Evolutionary conservation across 2,888 invertebrate genomes (phyloP).

Genomic region (Hirtodrosophila alboralis): DNA sequence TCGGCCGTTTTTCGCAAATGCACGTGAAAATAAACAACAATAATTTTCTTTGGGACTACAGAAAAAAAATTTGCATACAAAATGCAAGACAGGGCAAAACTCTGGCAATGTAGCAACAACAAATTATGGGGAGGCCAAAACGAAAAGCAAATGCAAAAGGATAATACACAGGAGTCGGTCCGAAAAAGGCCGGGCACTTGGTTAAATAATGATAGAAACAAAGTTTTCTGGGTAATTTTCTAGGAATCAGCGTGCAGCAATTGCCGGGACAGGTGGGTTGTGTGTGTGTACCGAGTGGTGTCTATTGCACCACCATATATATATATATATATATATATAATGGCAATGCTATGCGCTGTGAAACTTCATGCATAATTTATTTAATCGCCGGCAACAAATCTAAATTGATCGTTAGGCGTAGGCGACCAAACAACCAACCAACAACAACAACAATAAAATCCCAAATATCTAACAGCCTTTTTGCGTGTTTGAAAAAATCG

Average conservation of each 20-base stretch:
- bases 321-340: constrained; percentile 7
- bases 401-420: constrained; percentile 79
- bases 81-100: constrained; percentile 39
- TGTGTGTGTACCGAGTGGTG: constrained; percentile 5
- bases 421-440: constrained; percentile 37
- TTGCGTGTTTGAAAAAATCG: constrained; percentile 47
- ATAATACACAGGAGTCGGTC: background rate
- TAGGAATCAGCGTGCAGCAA: constrained; percentile 35
- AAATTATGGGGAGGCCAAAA: constrained; percentile 33
- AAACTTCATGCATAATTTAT: constrained; percentile 77
- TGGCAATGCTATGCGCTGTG: constrained; percentile 23
- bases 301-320: constrained; percentile 11
- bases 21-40: too few relatives aligned
- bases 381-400: constrained; percentile 81
- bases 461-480: constrained; percentile 51
- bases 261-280: constrained; percentile 4
- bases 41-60: constrained; percentile 30
- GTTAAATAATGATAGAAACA: constrained; percentile 17
- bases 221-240: constrained; percentile 49
- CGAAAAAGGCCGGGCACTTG: constrained; percentile 1
- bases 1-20: constrained; percentile 10
- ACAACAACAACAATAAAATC: constrained; percentile 15
- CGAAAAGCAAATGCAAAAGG: background rate
- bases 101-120: constrained; percentile 29
- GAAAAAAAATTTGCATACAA: constrained; percentile 63